A percentile compares a stretch with the other conserved stretches of the same genome.
Evolutionary conservation across 1,140 invertebrate species (phyloP).

Genomic region (Megalonaias nervosa): DNA sequence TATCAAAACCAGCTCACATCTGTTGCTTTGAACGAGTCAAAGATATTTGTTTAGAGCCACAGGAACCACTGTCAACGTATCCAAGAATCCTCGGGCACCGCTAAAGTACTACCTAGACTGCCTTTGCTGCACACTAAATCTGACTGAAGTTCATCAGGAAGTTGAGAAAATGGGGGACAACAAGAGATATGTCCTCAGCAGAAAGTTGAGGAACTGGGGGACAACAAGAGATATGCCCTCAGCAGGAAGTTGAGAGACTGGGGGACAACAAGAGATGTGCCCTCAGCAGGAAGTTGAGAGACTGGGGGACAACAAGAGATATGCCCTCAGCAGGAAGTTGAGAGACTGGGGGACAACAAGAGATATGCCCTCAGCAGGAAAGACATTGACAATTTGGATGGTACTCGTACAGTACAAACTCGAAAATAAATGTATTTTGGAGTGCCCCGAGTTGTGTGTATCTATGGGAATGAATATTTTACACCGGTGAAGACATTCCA

Average conservation of each 20-base stretch:
- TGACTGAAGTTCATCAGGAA: conserved; percentile 23
- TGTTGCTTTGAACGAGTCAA: too few relatives aligned
- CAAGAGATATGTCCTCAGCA: conserved; percentile 21
- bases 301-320: too few relatives aligned
- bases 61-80: conserved; percentile 18
- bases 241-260: too few relatives aligned
- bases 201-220: too few relatives aligned
- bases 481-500: conserved; percentile 27
- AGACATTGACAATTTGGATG: conserved; percentile 28
- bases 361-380: conserved; percentile 23
- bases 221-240: too few relatives aligned
- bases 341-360: conserved; percentile 23
- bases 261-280: too few relatives aligned
- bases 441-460: conserved; percentile 40
- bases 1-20: too few relatives aligned
- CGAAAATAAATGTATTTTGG: conserved; percentile 37
- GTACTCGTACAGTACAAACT: conserved; percentile 31
- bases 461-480: conserved; percentile 36
- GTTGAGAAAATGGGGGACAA: conserved; percentile 28
- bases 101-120: conserved; percentile 45
- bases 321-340: too few relatives aligned
- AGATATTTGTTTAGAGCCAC: conserved; percentile 12
- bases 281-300: too few relatives aligned
- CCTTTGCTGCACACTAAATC: conserved; percentile 21
- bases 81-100: conserved; percentile 30